Evolutionary conservation across 2,797 vertebrate genomes (phyloP), one percentile per base, ranked within the genome.

Genomic region (Protonibea diacanthus): DNA sequence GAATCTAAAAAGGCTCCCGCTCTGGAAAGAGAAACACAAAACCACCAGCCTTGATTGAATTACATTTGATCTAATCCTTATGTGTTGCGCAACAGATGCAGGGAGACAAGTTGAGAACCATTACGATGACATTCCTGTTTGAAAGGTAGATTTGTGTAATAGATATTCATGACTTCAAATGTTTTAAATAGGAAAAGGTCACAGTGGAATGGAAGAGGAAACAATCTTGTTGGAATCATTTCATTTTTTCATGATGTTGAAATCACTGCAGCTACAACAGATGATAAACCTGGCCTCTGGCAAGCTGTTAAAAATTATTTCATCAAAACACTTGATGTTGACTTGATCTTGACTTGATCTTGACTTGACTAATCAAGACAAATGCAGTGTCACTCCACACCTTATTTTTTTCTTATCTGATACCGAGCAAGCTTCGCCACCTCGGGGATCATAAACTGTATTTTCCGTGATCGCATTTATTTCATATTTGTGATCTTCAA

Each of bases 41-140:
- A 82, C 65, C 72, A 73, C 59, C 60, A 82, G 29, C 25, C 62
- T 29, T 45, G 13, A 85, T 81, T 83, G 45, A 87, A 85, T 85
- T 56, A 66, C 23, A 82, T 84, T 74, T 63, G 18, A 81, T 87
- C n/a, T 66, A 82, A 86, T 82, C 74, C 67, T 71, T 69, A 25
- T 71, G 84, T 81, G 76, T 86, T 87, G 73, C 12, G 13, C 44
- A 89, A 79, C 21, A 55, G 58, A 76, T 75, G 56, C 29, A 45
- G 29, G 45, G 48, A 62, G 53, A 38, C 1, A 47, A 75, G 67
- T 71, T 75, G 14, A 74, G 21, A 48, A 44, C 62, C 25, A 67
- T n/a, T 18, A 38, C 71, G 25, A 47, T 69, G 29, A 77, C 18
- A 72, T 61, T 27, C 23, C 20, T 15, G 12, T 75, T 76, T 59